These are phyloP conservation scores for Pseudochaenichthys georgianus DNA, from an alignment of 2,797 vertebrate genomes.

Conservation along the genomic window DNA sequence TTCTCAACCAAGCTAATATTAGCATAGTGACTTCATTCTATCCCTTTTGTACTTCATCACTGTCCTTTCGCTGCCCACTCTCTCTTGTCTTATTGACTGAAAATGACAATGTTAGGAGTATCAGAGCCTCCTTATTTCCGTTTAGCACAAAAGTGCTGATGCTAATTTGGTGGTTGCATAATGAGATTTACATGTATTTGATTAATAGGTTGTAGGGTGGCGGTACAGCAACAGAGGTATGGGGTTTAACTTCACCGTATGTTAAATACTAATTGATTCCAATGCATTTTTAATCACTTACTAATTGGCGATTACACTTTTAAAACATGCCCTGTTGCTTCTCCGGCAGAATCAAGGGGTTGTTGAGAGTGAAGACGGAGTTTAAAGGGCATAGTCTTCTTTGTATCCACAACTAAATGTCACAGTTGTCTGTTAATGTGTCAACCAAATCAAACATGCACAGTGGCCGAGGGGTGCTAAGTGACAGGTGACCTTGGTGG, in stretches of 20 bases:
- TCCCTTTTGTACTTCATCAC: slow-evolving; percentile 66
- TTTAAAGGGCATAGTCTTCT: slow-evolving; percentile 82
- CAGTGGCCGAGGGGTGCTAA: slow-evolving; percentile 77
- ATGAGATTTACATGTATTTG: slow-evolving; percentile 76
- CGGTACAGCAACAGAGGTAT: slow-evolving; percentile 65
- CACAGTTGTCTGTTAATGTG: slow-evolving; percentile 85
- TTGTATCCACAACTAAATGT: slow-evolving; percentile 81
- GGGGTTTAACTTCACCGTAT: slow-evolving; percentile 82
- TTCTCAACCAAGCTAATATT: slow-evolving; percentile 81
- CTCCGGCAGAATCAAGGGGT: slow-evolving; percentile 58
- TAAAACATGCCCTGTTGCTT: slow-evolving; percentile 74
- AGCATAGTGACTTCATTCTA: slow-evolving; percentile 70
- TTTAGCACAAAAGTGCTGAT: slow-evolving; percentile 72
- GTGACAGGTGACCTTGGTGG: slow-evolving; percentile 85
- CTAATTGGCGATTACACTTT: slow-evolving; percentile 85
- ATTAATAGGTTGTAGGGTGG: slow-evolving; percentile 71
- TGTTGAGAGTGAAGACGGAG: slow-evolving; percentile 67
- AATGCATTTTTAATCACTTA: slow-evolving; percentile 85
- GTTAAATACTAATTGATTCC: slow-evolving; percentile 85
- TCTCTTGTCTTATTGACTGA: slow-evolving; percentile 67
- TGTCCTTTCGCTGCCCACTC: slow-evolving; percentile 60
- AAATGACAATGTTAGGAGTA: slow-evolving; percentile 74
- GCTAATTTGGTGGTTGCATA: slow-evolving; percentile 68
- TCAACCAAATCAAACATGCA: slow-evolving; percentile 84
- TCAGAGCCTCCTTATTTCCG: slow-evolving; percentile 57